Conservation (phyloP, 2,888 invertebrate genomes). For the Dynastes maya region DNA sequence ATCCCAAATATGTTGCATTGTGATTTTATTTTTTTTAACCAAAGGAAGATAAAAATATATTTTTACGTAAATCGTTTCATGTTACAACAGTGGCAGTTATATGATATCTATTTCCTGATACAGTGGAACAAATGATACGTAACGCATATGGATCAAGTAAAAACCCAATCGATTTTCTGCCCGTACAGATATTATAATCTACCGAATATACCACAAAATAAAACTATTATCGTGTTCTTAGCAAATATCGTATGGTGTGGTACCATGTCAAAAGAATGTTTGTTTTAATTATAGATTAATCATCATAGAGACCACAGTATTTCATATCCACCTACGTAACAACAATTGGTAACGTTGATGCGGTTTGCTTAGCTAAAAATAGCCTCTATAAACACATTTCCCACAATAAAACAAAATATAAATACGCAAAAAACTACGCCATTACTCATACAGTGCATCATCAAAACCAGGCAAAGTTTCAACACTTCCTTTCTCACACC, state of each 20-base stretch:
- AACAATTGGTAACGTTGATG: conserved; percentile 24
- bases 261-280: not conserved
- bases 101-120: too few relatives aligned
- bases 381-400: conserved; percentile 32
- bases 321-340: conserved; percentile 46
- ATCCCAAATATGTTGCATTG: too few relatives aligned
- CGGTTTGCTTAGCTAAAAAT: conserved; percentile 30
- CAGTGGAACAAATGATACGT: too few relatives aligned
- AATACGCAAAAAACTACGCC: conserved; percentile 33
- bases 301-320: conserved; percentile 32
- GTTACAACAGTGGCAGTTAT: too few relatives aligned
- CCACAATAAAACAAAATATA: conserved; percentile 37
- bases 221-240: not conserved
- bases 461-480: conserved; percentile 52
- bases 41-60: too few relatives aligned
- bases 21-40: too few relatives aligned
- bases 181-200: not conserved
- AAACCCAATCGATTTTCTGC: too few relatives aligned
- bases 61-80: too few relatives aligned
- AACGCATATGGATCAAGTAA: too few relatives aligned
- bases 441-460: conserved; percentile 43
- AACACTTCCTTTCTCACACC: conserved; percentile 59
- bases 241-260: not conserved
- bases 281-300: conserved; percentile 32
- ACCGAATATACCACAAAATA: not conserved